phyloP scores from a whole-genome alignment of 2,113 vertebrate genomes.

The Notothenia coriiceps region DNA sequence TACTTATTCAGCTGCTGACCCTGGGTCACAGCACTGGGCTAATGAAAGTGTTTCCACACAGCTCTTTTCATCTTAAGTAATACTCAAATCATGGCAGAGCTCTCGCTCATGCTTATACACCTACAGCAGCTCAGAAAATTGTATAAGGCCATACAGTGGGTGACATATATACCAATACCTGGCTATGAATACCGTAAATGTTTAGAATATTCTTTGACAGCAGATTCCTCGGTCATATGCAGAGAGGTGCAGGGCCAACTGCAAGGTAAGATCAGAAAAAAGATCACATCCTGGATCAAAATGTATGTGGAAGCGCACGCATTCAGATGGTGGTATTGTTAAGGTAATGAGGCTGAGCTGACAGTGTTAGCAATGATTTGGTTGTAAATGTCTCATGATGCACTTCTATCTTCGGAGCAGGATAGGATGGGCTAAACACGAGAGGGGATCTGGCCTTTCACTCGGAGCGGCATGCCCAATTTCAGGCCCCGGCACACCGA shows the following conservation, averaged over 20 bases:
- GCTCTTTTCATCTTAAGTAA: conserved; percentile 86
- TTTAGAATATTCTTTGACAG: conserved; percentile 78
- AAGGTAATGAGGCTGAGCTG: conserved; percentile 73
- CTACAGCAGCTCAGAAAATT: conserved; percentile 73
- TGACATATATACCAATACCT: conserved; percentile 71
- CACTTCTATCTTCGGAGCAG: conserved; percentile 53
- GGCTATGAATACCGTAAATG: conserved; percentile 80
- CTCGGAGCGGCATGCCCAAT: conserved; percentile 72
- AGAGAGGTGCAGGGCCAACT: conserved; percentile 42
- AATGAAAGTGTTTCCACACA: conserved; percentile 87
- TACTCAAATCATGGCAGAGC: conserved; percentile 83
- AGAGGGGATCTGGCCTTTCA: conserved; percentile 79
- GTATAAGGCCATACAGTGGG: conserved; percentile 74
- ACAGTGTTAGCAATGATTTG: conserved; percentile 55
- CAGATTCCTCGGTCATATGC: conserved; percentile 26
- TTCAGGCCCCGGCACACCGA: conserved; percentile 73
- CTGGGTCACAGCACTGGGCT: conserved; percentile 78
- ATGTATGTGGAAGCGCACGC: conserved; percentile 49
- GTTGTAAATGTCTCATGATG: conserved; percentile 66
- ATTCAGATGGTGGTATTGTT: conserved; percentile 60
- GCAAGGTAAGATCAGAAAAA: conserved; percentile 33
- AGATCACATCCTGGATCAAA: conserved; percentile 42
- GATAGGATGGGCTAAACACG: conserved; percentile 39
- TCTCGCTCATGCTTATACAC: conserved; percentile 69
- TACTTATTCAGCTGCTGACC: conserved; percentile 85